Percentiles rank a stretch among this genome's conserved stretches.
These are phyloP conservation scores for Byasa hedistus DNA, from an alignment of 2,888 invertebrate genomes.

Conservation along the genomic window DNA sequence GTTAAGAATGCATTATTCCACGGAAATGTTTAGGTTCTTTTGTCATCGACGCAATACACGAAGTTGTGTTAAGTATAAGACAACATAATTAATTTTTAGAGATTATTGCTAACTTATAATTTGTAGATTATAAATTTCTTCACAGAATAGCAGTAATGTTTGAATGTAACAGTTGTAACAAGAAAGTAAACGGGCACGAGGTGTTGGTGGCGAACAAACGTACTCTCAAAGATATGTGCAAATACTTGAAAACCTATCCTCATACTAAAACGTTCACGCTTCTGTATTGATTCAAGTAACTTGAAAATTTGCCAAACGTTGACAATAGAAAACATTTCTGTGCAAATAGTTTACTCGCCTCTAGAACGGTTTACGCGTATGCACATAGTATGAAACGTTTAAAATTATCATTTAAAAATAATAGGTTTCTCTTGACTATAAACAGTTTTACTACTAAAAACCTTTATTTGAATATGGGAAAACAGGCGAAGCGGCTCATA, in stretches of 20 bases:
- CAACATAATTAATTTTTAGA: not conserved
- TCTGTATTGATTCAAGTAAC: slow-evolving; percentile 34
- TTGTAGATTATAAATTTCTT: not conserved
- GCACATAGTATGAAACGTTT: not conserved
- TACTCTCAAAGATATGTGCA: slow-evolving; percentile 41
- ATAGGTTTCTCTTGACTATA: not conserved
- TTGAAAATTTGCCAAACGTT: slow-evolving; percentile 31
- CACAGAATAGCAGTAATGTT: not conserved
- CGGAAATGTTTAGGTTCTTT: not conserved
- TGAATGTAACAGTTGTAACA: slow-evolving; percentile 17
- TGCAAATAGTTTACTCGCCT: slow-evolving; percentile 9
- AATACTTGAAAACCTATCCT: slow-evolving; percentile 38
- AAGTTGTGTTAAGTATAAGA: not conserved
- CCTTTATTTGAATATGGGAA: not conserved
- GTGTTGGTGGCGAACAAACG: slow-evolving; percentile 44
- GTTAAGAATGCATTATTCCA: not conserved
- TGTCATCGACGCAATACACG: not conserved
- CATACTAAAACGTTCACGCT: slow-evolving; percentile 40
- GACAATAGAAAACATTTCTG: slow-evolving; percentile 23
- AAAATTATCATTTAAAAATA: not conserved
- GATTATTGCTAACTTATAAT: not conserved
- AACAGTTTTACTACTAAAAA: not conserved
- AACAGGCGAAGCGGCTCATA: not conserved
- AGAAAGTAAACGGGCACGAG: slow-evolving; percentile 15
- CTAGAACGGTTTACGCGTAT: slow-evolving; percentile 1